A percentile compares a stretch with the other conserved stretches of the same genome.
Conservation (phyloP, 2,888 invertebrate genomes). For the Schizaphis graminum region DNA sequence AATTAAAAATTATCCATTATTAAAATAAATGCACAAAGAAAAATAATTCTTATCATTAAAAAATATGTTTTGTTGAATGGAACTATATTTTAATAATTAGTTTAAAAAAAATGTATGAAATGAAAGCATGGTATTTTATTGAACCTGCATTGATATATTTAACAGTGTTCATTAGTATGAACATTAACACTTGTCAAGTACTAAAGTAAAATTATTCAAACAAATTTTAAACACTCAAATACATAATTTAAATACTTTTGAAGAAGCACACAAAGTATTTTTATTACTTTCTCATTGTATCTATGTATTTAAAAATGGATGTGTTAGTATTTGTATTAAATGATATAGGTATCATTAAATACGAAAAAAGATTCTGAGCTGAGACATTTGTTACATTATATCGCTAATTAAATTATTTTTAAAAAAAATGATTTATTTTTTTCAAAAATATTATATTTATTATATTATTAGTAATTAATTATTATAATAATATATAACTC, state of each 20-base stretch:
- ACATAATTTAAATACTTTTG: neutral
- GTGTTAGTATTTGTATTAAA: no score
- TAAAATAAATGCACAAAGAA: neutral
- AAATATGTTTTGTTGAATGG: neutral
- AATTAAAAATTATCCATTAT: neutral
- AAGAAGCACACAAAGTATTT: neutral
- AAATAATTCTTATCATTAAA: neutral
- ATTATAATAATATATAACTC: no score
- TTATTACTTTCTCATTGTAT: neutral
- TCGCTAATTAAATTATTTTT: no score
- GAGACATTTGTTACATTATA: no score
- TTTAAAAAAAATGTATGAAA: neutral
- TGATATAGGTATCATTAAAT: no score
- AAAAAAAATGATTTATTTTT: no score
- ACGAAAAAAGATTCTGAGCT: no score
- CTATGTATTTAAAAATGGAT: neutral
- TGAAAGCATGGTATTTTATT: neutral
- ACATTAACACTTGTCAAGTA: neutral
- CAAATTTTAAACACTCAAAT: neutral
- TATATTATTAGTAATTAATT: no score
- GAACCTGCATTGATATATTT: neutral
- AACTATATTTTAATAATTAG: neutral
- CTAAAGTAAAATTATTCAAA: neutral
- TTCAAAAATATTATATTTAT: no score
- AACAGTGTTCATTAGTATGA: neutral